Base-by-base conservation (phyloP, 2,888 invertebrate genomes). In the Bhutanitis thaidina region DNA sequence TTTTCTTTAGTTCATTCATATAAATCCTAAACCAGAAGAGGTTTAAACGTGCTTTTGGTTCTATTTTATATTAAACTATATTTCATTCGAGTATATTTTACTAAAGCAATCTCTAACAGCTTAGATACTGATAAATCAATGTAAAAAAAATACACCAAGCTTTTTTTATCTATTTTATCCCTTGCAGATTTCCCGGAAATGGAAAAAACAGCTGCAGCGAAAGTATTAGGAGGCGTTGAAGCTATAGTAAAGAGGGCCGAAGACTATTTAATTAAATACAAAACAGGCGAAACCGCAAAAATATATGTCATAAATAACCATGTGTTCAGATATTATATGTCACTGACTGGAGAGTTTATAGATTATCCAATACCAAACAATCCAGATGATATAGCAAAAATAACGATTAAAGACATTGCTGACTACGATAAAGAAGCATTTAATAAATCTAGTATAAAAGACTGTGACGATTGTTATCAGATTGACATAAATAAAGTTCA, bases 301-400 rank as follows among this genome's bases (percentile, higher is more conserved):
- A 55, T 89, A 15, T 65, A 76, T 49, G 77, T 89, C 51, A 58
- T 87, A 30, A 86, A 83, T 56, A 69, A 69, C 40, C 87, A 87
- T 65, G 83, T 82, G 0, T 80, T 87, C 48, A 76, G 79, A 62
- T 88, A 71, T 54, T 79, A 84, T 59, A 79, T 88, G 78, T 81
- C 85, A 1, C 80, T 80, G 1, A 71, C 62, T n/a, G 77, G 75
- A 1, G 55, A 57, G 1, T 89, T 87, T 53, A 57, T 67, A 3
- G 85, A 87, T 4, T 83, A 83, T 56, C 88, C 88, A 3, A 55
- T 57, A 43, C 85, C 88, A 2, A 67, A 72, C 5, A 67, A 87
- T 57, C 64, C 74, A 13, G 59, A 60, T 4, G 84, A 87, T 56
- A 59, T 61, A 0, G 81, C 86, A 12, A 85, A 71, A 60, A 88